Evolutionary conservation across 2,113 vertebrate species (phyloP), one percentile per base, ranked within the genome.

Genomic region (Nymphicus hollandicus): DNA sequence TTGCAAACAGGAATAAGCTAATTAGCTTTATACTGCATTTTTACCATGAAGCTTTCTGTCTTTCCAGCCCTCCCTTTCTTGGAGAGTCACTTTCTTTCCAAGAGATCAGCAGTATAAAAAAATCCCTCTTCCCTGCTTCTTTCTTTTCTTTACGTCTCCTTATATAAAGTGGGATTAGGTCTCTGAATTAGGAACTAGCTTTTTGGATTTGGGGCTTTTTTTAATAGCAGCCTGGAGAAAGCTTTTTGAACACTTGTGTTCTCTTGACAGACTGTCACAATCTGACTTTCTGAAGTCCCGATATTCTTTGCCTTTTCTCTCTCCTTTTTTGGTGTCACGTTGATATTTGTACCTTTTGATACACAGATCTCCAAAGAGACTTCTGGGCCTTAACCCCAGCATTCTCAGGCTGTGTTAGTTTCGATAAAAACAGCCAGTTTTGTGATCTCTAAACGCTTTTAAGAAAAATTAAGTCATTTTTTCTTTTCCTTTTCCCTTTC

Each of bases 341-440:
- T 88, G 83, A 43, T 88, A 89, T 88, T 91, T 89, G 79, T 91
- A 80, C 35, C 33, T 95, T 91, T 83, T 90, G 71, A 90, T 91
- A 88, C 3, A 6, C 13, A 84, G 43, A 22, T 22, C 11, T 91
- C 91, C 53, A 39, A 56, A 71, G 83, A 35, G 85, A 77, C 33
- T 85, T 73, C 50, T 55, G 61, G 73, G 68, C 41, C 86, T 73
- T 86, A 93, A 91, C 72, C 76, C n/a, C 65, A 74, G 53, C 7
- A 53, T 86, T 92, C 73, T 86, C 60, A 64, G 56, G 7, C 47
- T 28, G 0, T 84, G 47, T 56, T 49, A 60, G 60, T 86, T 93
- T 69, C 87, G 73, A 77, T 87, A 89, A 81, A 89, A 79, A 8
- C 41, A 80, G 23, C 19, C 6, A 2, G 20, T 64, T 92, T 79